Evolutionary conservation across 2,888 invertebrate species (phyloP).

Genomic region (Laothoe populi): DNA sequence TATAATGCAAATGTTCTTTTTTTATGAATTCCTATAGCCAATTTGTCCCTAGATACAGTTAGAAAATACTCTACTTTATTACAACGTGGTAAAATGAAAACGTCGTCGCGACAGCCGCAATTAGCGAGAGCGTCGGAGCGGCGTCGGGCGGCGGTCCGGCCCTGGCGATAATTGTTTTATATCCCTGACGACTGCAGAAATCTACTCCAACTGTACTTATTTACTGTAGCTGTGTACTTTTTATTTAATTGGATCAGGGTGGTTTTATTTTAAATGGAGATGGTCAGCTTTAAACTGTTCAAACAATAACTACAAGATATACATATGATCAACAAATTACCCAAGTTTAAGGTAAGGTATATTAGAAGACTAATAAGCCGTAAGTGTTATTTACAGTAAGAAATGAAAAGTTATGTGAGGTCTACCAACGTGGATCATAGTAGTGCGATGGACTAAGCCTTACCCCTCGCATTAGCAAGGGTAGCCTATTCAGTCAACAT

Average conservation of each 20-base stretch:
- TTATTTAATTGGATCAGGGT: not conserved
- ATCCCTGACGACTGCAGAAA: slow-evolving; percentile 2
- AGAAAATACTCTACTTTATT: not conserved
- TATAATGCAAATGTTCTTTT: not conserved
- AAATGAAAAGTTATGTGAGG: no score
- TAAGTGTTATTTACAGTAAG: no score
- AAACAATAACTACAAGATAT: no score
- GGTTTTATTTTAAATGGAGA: not conserved
- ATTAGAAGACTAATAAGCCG: no score
- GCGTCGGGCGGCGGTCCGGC: not conserved
- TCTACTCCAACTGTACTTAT: not conserved
- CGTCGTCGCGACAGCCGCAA: not conserved
- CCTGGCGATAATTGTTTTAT: slow-evolving; percentile 15
- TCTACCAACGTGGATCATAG: no score
- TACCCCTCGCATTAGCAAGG: no score
- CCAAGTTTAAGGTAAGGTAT: no score
- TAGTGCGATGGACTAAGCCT: no score
- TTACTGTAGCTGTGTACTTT: not conserved
- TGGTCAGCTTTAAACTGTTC: no score
- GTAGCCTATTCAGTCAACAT: no score
- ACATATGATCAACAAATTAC: no score
- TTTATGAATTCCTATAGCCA: not conserved
- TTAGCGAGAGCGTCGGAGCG: not conserved
- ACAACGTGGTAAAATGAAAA: not conserved
- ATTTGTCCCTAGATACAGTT: not conserved